Percentiles rank a stretch among this genome's conserved stretches.
These are phyloP conservation scores for Empis livida DNA, from an alignment of 2,888 invertebrate species.

Conservation along the genomic window DNA sequence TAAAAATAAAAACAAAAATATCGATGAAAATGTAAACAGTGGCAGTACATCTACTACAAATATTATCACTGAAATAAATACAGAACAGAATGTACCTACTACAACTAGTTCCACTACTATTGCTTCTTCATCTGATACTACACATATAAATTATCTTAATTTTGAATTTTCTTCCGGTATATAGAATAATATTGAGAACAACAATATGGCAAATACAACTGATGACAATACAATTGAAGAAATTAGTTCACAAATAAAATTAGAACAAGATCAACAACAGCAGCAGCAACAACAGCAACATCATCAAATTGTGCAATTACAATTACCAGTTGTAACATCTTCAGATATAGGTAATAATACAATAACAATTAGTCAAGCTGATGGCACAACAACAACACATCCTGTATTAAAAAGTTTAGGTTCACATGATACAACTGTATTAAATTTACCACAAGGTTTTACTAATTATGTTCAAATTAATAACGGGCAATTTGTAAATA, in stretches of 20 bases:
- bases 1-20: too few species aligned
- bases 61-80: too few species aligned
- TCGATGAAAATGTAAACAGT: too few species aligned
- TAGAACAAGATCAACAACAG: slow-evolving; percentile 13
- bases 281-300: slow-evolving; percentile 18
- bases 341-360: slow-evolving; percentile 28
- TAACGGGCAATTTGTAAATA: slow-evolving; percentile 28
- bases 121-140: too few species aligned
- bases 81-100: too few species aligned
- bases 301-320: slow-evolving; percentile 11
- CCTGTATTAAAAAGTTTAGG: slow-evolving; percentile 18
- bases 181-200: too few species aligned
- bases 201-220: background rate
- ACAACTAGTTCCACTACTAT: too few species aligned
- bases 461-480: slow-evolving; percentile 30
- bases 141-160: too few species aligned
- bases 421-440: slow-evolving; percentile 25
- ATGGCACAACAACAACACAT: slow-evolving; percentile 15
- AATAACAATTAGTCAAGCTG: slow-evolving; percentile 30
- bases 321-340: slow-evolving; percentile 23
- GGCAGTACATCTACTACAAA: too few species aligned
- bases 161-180: too few species aligned
- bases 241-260: background rate
- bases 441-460: slow-evolving; percentile 26
- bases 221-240: background rate